These are phyloP conservation scores for Pelvicachromis taeniatus DNA, from an alignment of 2,113 vertebrate genomes.

Conservation along the genomic window DNA sequence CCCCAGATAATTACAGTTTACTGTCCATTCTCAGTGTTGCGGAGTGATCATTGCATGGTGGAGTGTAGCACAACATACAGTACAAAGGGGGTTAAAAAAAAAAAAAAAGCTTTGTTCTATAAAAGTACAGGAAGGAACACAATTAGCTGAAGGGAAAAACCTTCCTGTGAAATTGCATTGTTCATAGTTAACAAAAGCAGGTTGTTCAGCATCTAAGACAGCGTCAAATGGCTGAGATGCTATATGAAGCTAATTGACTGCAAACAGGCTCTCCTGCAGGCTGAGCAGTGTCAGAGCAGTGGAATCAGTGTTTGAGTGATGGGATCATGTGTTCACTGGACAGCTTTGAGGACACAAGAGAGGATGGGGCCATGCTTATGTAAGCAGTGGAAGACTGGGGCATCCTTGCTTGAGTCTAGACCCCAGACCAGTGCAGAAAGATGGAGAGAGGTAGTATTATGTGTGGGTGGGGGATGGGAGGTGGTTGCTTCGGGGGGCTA, in stretches of 20 bases:
- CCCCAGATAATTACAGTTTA: slow-evolving; percentile 30
- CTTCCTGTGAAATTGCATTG: not conserved
- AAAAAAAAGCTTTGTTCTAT: not conserved
- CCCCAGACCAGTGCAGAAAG: slow-evolving; percentile 4
- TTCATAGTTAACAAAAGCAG: not conserved
- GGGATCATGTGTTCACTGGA: not conserved
- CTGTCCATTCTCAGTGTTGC: not conserved
- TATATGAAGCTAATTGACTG: not conserved
- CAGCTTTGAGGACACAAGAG: not conserved
- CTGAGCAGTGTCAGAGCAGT: not conserved
- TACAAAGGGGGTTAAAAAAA: not conserved
- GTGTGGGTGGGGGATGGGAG: slow-evolving; percentile 36
- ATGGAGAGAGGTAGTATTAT: slow-evolving; percentile 18
- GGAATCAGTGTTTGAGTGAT: not conserved
- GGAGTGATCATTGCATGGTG: not conserved
- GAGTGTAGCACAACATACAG: not conserved
- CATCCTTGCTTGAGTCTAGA: slow-evolving; percentile 30
- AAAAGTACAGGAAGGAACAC: not conserved
- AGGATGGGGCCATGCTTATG: slow-evolving; percentile 42
- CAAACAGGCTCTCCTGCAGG: slow-evolving; percentile 1
- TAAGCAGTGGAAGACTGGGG: slow-evolving; percentile 45
- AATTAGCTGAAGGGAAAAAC: not conserved
- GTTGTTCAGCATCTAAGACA: not conserved
- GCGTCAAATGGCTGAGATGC: not conserved
- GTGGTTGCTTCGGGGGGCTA: slow-evolving; percentile 31